phyloP scores from a whole-genome alignment of 2,113 vertebrate genomes.

The Mesocricetus auratus region DNA sequence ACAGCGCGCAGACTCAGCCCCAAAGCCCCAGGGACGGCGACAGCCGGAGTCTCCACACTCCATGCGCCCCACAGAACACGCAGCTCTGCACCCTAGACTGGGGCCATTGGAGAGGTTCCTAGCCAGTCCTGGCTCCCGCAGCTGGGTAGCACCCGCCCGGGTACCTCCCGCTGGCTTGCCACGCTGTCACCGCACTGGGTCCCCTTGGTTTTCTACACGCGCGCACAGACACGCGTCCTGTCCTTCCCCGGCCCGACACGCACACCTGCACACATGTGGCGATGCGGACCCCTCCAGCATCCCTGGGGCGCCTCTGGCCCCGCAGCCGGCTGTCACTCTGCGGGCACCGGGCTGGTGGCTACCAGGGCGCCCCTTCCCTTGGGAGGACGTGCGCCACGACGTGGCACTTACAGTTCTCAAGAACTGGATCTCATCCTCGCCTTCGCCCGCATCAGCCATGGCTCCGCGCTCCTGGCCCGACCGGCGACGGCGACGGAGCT shows the following conservation, averaged over 20 bases:
- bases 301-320: not conserved
- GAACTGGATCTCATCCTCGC: slow-evolving; percentile 95
- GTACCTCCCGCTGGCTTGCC: slow-evolving; percentile 12
- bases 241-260: not conserved
- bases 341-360: not conserved
- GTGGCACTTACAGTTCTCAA: slow-evolving; percentile 91
- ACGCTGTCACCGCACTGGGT: not conserved
- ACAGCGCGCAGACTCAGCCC: not conserved
- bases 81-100: not conserved
- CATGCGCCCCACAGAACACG: not conserved
- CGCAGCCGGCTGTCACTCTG: not conserved
- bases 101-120: not conserved
- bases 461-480: slow-evolving; percentile 76
- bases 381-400: not conserved
- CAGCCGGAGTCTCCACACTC: not conserved
- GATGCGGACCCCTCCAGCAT: not conserved
- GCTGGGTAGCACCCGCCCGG: not conserved
- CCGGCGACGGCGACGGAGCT: slow-evolving; percentile 50
- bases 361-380: not conserved
- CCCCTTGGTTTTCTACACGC: slow-evolving; percentile 1
- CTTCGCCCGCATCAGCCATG: slow-evolving; percentile 94
- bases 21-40: slow-evolving; percentile 1
- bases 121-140: not conserved
- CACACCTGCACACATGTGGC: not conserved
- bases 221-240: slow-evolving; percentile 43